These are phyloP conservation scores for Pseudorhombus dupliciocellatus DNA, from an alignment of 2,113 vertebrate species.

Conservation along the genomic window DNA sequence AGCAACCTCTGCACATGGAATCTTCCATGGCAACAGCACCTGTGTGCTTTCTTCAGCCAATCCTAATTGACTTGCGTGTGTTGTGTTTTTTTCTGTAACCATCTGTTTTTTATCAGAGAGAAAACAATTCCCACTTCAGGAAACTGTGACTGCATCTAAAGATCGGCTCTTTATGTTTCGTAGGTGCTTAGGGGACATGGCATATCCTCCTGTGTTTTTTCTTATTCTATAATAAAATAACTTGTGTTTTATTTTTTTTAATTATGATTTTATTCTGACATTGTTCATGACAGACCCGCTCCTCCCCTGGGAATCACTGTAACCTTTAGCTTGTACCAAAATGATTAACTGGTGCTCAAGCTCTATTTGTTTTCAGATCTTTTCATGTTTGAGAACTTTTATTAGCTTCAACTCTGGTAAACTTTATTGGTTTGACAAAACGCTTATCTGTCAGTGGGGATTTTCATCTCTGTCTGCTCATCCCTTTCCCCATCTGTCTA, in stretches of 20 bases:
- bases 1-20: too few species aligned
- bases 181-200: neutral
- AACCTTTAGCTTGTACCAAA: neutral
- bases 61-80: too few species aligned
- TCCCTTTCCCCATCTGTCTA: neutral
- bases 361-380: neutral
- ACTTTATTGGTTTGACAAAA: neutral
- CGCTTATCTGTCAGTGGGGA: neutral
- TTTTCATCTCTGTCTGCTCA: slow-evolving; percentile 6
- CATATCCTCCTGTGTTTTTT: too few species aligned
- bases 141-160: too few species aligned
- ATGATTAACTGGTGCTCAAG: neutral
- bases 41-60: too few species aligned
- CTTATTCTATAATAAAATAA: too few species aligned
- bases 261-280: neutral
- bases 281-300: neutral
- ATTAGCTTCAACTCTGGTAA: neutral
- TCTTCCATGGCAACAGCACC: too few species aligned
- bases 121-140: too few species aligned
- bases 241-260: neutral
- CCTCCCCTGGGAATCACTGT: neutral
- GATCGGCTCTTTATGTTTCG: neutral
- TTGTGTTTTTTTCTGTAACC: too few species aligned
- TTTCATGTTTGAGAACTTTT: slow-evolving; percentile 4
- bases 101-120: too few species aligned